Percentiles rank a stretch among this genome's conserved stretches.
Evolutionary conservation across 2,113 vertebrate genomes (phyloP).

Genomic region (Microcebus jonahi): DNA sequence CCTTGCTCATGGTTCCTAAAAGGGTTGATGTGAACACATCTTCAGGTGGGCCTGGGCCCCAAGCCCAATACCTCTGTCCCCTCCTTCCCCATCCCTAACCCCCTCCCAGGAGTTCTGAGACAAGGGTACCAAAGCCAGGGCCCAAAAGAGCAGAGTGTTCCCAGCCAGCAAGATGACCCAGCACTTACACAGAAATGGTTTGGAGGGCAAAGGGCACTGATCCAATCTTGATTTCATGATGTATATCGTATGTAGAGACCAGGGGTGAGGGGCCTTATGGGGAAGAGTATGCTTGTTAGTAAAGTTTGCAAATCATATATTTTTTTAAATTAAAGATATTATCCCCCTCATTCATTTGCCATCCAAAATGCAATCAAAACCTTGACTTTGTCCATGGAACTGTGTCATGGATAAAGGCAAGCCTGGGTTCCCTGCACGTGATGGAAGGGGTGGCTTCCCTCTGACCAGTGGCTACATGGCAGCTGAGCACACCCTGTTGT

Average conservation of each 20-base stretch:
- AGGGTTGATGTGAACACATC: neutral
- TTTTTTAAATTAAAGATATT: neutral
- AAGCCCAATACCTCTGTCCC: neutral
- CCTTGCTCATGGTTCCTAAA: neutral
- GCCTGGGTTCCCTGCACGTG: neutral
- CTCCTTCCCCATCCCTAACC: too few species aligned
- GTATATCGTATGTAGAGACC: fast-evolving
- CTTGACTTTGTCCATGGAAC: neutral
- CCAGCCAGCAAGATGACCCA: neutral
- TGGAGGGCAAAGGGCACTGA: neutral
- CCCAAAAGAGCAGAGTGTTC: neutral
- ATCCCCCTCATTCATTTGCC: neutral
- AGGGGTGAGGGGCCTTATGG: neutral
- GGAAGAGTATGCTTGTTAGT: neutral
- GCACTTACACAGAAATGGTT: neutral
- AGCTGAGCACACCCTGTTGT: neutral
- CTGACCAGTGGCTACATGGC: neutral
- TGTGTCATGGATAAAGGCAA: neutral
- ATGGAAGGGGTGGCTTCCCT: neutral
- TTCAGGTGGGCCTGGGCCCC: neutral
- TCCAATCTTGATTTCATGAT: neutral
- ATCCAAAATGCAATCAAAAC: neutral
- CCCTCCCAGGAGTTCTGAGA: neutral
- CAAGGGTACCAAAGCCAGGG: neutral
- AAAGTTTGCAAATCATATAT: neutral